These are phyloP conservation scores for Trachelus stipa DNA, from an alignment of 2,888 invertebrate species.

Conservation along the genomic window DNA sequence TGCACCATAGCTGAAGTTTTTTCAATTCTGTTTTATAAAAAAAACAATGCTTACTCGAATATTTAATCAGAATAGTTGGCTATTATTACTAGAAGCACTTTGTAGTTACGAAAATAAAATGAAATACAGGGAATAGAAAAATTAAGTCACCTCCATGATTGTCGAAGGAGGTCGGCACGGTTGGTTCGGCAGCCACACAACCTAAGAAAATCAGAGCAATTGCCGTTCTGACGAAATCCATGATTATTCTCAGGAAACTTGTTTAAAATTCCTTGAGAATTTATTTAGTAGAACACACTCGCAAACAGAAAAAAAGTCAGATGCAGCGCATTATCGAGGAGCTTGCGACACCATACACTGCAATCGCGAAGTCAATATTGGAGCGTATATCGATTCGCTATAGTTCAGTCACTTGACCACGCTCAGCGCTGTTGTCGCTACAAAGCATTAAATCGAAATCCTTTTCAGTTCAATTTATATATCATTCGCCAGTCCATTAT, in stretches of 20 bases:
- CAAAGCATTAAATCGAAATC: background rate
- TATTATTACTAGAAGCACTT: background rate
- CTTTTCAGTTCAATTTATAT: no score
- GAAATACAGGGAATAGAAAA: conserved; percentile 34
- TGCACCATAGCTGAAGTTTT: no score
- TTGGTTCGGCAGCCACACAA: conserved; percentile 50
- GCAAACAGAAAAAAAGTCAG: conserved; percentile 33
- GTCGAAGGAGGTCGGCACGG: conserved; percentile 57
- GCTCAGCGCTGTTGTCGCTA: conserved; percentile 36
- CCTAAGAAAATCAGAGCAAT: conserved; percentile 57
- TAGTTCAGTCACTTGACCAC: conserved; percentile 43
- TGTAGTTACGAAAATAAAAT: background rate
- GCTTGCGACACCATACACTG: conserved; percentile 47
- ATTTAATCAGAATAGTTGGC: background rate
- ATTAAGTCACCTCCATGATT: conserved; percentile 62
- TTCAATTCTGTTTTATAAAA: no score
- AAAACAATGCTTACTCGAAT: no score
- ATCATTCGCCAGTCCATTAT: no score
- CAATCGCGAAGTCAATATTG: conserved; percentile 62
- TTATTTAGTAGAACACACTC: conserved; percentile 4
- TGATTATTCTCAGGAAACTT: conserved; percentile 1
- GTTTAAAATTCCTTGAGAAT: background rate
- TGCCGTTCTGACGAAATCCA: conserved; percentile 43
- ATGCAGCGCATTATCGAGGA: conserved; percentile 47
- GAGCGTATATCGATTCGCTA: conserved; percentile 64